A percentile compares a stretch with the other conserved stretches of the same genome.
These are phyloP conservation scores for Acanthopagrus latus DNA, from an alignment of 2,797 vertebrate genomes.

Conservation along the genomic window DNA sequence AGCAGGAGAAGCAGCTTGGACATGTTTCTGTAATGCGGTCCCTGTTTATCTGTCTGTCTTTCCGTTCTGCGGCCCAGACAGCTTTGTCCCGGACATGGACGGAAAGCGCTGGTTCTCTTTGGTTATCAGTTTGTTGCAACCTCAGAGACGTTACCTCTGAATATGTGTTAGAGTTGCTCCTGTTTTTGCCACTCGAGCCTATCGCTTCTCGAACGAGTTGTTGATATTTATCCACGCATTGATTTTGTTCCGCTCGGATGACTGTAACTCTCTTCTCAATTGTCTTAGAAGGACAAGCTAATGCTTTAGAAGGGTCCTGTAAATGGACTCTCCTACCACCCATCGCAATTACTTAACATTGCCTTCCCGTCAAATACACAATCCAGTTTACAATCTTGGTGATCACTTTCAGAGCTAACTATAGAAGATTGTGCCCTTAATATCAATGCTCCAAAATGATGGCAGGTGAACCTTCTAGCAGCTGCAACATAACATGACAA, in stretches of 20 bases:
- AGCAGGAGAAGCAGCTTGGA: too few relatives aligned
- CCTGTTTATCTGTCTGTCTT: constrained; percentile 1
- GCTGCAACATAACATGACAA: neutral
- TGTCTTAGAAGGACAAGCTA: neutral
- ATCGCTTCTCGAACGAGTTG: neutral
- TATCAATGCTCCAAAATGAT: neutral
- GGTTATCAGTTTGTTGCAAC: neutral
- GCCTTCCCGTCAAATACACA: neutral
- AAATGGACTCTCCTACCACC: neutral
- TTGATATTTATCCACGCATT: constrained; percentile 1
- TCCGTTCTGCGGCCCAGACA: neutral
- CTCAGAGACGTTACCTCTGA: neutral
- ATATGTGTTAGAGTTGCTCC: neutral
- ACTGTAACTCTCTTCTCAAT: neutral
- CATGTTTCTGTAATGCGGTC: too few relatives aligned
- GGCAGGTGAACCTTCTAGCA: neutral
- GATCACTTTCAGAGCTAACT: neutral
- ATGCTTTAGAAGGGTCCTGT: neutral
- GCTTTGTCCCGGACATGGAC: neutral
- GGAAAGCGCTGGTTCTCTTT: neutral
- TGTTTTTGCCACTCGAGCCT: neutral
- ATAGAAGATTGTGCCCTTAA: neutral
- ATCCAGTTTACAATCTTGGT: neutral
- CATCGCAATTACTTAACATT: neutral
- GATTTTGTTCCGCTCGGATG: constrained; percentile 4